These are phyloP conservation scores for Phenganax stokvisi DNA, from an alignment of 92 coral and sea anemone genomes.

Conservation along the genomic window DNA sequence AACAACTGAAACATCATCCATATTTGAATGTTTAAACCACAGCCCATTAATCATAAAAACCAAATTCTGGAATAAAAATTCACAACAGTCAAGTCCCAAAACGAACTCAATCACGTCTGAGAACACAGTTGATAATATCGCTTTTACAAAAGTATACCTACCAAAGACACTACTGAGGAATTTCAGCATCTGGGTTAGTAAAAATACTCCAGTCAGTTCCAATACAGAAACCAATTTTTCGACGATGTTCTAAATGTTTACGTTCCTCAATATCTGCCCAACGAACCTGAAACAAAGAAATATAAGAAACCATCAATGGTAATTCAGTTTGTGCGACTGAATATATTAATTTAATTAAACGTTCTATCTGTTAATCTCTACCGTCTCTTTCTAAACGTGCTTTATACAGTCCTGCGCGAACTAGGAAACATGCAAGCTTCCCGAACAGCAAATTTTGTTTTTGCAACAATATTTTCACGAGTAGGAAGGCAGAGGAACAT, in stretches of 20 bases:
- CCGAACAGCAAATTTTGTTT: too few species aligned
- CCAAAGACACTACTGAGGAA: constrained; percentile 57
- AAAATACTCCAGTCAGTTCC: constrained; percentile 99
- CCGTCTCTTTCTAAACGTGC: too few species aligned
- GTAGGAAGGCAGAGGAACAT: too few species aligned
- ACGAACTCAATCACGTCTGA: too few species aligned
- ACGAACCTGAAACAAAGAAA: constrained; percentile 66
- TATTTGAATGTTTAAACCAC: not conserved
- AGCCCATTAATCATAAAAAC: not conserved
- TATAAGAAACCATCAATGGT: not conserved
- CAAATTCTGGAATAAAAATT: not conserved
- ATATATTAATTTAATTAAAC: not conserved
- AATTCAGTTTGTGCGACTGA: not conserved
- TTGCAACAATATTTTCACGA: too few species aligned
- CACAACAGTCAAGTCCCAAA: not conserved
- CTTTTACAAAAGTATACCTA: not conserved
- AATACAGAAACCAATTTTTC: constrained; percentile 97
- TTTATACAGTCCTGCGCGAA: too few species aligned
- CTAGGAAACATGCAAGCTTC: too few species aligned
- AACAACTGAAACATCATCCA: constrained; percentile 1
- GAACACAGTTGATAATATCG: not conserved
- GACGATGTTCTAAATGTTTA: constrained; percentile 86
- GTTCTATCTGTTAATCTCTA: too few species aligned
- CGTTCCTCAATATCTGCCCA: constrained; percentile 98
- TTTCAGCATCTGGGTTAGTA: constrained; percentile 96